Base-by-base conservation (phyloP, 2,797 vertebrate species). In the Lacerta bilineata region DNA sequence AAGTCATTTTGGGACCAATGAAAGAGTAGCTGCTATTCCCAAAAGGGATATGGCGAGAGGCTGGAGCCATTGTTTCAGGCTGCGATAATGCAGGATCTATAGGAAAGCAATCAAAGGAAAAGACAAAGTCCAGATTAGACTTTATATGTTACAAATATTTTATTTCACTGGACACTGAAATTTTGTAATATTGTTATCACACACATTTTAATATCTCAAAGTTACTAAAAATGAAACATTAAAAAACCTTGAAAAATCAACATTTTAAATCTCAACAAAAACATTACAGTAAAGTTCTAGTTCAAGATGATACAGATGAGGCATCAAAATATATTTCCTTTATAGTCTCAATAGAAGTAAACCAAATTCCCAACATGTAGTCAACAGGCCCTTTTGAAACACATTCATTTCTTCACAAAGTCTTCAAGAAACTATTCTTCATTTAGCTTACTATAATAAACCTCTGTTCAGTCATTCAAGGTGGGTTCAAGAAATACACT, bases 11-110 rank as follows among this genome's bases (percentile, higher is more conserved):
- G 93, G 96, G 95, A 46, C 91, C 90, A 89, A 97, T 93, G 86
- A 98, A 20, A 91, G 97, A 98, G 81, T 97, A 98, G 50, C 97
- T 98, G 90, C 97, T 97, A 18, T 98, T 97, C 85, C 97, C 97
- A 2, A 98, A 94, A 87, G 87, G 95, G 86, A 94, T 90, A 93
- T 97, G 98, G n/a, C 93, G 90, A 84, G 96, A 96, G 1, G 92
- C 68, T 0, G 92, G 90, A 25, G 39, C 13, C 0, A 96, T 94
- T 23, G 98, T 97, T 82, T 96, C 91, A 3, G 69, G 82, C 4
- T 90, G 90, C 5, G 2, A 95, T 71, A 97, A 95, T 92, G 96
- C 96, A 81, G 97, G 94, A 87, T 98, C 98, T 98, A 88, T 36
- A 86, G 91, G 0, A 3, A 72, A 2, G 1, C 85, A 87, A 87